A percentile compares a stretch with the other conserved stretches of the same genome.
These are phyloP conservation scores for Lasioglossum pauxillum DNA, from an alignment of 2,888 invertebrate species.

Conservation along the genomic window DNA sequence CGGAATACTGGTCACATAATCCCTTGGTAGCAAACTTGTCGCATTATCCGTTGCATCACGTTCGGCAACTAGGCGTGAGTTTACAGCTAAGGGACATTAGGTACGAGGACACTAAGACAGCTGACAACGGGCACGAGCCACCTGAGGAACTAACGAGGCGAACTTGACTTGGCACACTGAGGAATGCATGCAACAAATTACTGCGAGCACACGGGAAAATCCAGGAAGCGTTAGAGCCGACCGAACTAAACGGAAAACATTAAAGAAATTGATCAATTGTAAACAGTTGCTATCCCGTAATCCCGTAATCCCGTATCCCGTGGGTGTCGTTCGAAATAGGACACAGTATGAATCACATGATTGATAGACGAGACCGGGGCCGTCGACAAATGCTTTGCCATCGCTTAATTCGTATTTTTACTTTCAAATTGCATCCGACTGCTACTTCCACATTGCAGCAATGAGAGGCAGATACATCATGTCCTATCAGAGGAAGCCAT, in stretches of 20 bases:
- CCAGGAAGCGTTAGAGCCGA: too few species aligned
- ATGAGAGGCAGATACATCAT: constrained; percentile 72
- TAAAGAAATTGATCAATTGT: background rate
- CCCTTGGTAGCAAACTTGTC: constrained; percentile 72
- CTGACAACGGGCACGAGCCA: constrained; percentile 66
- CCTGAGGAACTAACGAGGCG: constrained; percentile 57
- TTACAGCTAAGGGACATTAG: constrained; percentile 67
- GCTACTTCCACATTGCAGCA: constrained; percentile 51
- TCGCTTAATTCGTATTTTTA: constrained; percentile 58
- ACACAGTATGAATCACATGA: constrained; percentile 6
- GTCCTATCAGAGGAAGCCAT: constrained; percentile 72
- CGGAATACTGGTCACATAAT: constrained; percentile 68
- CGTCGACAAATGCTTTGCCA: constrained; percentile 53
- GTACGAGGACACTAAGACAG: constrained; percentile 61
- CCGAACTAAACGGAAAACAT: background rate
- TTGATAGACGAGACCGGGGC: constrained; percentile 37
- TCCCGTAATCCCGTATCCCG: background rate
- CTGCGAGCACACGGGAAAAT: background rate
- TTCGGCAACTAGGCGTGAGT: constrained; percentile 69
- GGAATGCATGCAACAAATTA: constrained; percentile 46
- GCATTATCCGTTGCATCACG: constrained; percentile 74
- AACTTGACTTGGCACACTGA: constrained; percentile 39
- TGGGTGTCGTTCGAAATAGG: background rate
- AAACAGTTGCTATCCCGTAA: background rate
- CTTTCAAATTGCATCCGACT: constrained; percentile 69